Percentiles rank a stretch among this genome's conserved stretches.
Evolutionary conservation across 2,797 vertebrate species (phyloP).

Genomic region (Acanthurus leucopareius): DNA sequence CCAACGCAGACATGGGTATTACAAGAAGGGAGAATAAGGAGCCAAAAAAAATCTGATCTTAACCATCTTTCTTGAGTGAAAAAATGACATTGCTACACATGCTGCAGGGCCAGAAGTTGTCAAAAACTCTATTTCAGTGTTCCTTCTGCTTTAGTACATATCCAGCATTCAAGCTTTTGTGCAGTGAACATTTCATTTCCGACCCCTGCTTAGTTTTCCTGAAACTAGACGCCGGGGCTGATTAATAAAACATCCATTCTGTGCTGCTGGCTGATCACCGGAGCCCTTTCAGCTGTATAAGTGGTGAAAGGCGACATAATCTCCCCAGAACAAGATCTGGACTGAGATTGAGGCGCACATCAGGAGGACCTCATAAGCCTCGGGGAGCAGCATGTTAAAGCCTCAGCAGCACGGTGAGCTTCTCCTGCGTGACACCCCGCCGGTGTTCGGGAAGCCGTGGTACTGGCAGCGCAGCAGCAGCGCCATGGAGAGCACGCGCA

Average conservation of each 20-base stretch:
- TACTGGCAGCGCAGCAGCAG: constrained; percentile 76
- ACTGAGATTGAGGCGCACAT: constrained; percentile 82
- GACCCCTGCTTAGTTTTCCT: constrained; percentile 78
- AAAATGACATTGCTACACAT: constrained; percentile 3
- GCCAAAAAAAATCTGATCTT: constrained; percentile 29
- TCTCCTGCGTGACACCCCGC: constrained; percentile 48
- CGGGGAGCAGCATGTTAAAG: constrained; percentile 70
- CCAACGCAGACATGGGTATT: constrained; percentile 41
- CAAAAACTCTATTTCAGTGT: constrained; percentile 11
- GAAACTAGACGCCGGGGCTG: constrained; percentile 79
- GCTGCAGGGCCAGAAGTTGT: background rate
- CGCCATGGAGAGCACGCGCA: constrained; percentile 87
- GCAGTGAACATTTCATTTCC: constrained; percentile 77
- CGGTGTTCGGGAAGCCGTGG: constrained; percentile 80
- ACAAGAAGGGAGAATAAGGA: constrained; percentile 23
- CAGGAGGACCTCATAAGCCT: constrained; percentile 19
- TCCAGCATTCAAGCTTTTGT: constrained; percentile 31
- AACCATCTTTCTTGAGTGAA: background rate
- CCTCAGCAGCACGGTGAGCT: constrained; percentile 61
- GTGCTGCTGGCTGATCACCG: constrained; percentile 78
- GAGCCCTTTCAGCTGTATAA: constrained; percentile 82
- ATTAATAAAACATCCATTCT: constrained; percentile 86
- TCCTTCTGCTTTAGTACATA: constrained; percentile 20
- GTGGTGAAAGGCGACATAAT: constrained; percentile 88
- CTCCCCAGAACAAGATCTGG: constrained; percentile 80